These are phyloP conservation scores for Galeruca laticollis DNA, from an alignment of 2,888 invertebrate genomes.

Conservation along the genomic window DNA sequence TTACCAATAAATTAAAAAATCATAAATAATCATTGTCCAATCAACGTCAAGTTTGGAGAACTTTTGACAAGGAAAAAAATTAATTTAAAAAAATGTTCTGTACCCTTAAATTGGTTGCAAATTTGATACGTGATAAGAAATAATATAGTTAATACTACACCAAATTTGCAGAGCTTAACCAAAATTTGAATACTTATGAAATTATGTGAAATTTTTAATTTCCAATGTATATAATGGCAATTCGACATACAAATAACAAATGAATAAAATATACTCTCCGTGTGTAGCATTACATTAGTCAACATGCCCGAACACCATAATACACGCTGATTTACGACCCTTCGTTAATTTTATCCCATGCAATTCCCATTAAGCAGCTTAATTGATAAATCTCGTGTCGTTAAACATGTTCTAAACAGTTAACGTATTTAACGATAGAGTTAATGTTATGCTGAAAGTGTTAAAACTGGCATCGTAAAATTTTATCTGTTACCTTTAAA, in stretches of 20 bases:
- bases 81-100: too few relatives aligned
- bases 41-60: too few relatives aligned
- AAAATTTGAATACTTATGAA: too few relatives aligned
- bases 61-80: too few relatives aligned
- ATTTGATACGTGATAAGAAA: too few relatives aligned
- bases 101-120: too few relatives aligned
- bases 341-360: constrained; percentile 21
- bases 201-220: too few relatives aligned
- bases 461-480: constrained; percentile 33
- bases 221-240: background rate
- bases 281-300: background rate
- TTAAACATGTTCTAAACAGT: constrained; percentile 26
- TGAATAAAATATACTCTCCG: background rate
- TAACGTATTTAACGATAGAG: constrained; percentile 29
- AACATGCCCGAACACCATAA: background rate
- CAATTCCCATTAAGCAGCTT: constrained; percentile 32
- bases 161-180: too few relatives aligned
- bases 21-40: too few relatives aligned
- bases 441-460: constrained; percentile 35
- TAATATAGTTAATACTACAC: too few relatives aligned
- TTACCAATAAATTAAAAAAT: too few relatives aligned
- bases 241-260: background rate
- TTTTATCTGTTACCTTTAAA: constrained; percentile 30
- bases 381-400: constrained; percentile 35
- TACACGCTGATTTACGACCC: constrained; percentile 21